These are phyloP conservation scores for Spodoptera frugiperda DNA, from an alignment of 1,140 invertebrate species.

Conservation along the genomic window DNA sequence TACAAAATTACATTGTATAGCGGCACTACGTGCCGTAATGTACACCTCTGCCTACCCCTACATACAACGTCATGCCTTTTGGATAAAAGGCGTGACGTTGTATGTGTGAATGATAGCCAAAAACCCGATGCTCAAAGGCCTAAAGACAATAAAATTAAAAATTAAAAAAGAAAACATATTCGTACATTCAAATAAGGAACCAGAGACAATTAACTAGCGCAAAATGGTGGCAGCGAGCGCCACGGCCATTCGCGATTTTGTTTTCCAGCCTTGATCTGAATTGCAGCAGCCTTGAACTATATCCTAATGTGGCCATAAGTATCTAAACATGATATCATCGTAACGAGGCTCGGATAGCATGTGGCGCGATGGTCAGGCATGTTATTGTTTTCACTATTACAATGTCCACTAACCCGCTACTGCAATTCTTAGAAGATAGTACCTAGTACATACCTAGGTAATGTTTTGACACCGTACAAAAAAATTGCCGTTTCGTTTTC, in stretches of 20 bases:
- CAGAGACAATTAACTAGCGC: neutral
- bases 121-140: too few species aligned
- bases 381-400: constrained; percentile 33
- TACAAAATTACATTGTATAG: too few species aligned
- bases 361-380: constrained; percentile 31
- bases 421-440: neutral
- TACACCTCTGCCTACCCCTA: too few species aligned
- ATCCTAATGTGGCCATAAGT: constrained; percentile 32
- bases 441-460: too few species aligned
- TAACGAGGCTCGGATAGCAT: constrained; percentile 27
- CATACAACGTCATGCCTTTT: too few species aligned
- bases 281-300: constrained; percentile 38
- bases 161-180: too few species aligned
- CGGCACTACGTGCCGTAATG: too few species aligned
- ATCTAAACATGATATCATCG: constrained; percentile 40
- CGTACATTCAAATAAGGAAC: neutral
- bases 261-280: constrained; percentile 35
- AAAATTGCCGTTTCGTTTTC: too few species aligned
- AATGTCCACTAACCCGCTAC: constrained; percentile 2
- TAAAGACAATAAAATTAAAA: too few species aligned
- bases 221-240: neutral
- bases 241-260: neutral
- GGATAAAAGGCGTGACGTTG: too few species aligned
- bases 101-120: too few species aligned
- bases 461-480: too few species aligned